Conservation (phyloP, 2,113 vertebrate species). For the Falco punctatus region DNA sequence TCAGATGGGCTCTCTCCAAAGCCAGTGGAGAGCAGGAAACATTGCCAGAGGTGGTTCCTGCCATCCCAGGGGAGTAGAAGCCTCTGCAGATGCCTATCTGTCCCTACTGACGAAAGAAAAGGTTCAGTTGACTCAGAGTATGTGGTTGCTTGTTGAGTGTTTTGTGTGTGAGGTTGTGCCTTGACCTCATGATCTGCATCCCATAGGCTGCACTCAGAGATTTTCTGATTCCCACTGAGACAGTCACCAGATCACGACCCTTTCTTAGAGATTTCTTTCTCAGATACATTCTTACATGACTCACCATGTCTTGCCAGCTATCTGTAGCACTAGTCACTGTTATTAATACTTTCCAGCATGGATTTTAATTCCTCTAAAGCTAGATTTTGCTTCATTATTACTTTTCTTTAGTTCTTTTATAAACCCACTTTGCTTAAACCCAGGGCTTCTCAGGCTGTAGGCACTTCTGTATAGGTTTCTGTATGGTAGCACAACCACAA, state of each 20-base stretch:
- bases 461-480: background rate
- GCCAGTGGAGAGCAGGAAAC: background rate
- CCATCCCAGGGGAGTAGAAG: background rate
- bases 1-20: background rate
- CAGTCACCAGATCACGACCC: background rate
- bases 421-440: background rate
- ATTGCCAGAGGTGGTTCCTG: background rate
- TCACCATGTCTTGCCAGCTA: background rate
- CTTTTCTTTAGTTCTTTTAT: background rate
- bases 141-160: background rate
- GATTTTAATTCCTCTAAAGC: background rate
- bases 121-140: background rate
- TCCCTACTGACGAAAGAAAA: background rate
- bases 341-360: background rate
- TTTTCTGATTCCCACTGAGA: background rate
- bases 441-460: background rate
- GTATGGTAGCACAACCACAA: background rate
- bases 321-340: background rate
- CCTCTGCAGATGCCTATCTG: background rate
- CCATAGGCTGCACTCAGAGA: background rate
- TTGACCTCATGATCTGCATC: background rate
- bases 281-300: background rate
- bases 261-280: background rate
- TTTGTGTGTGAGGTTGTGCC: rapidly evolving
- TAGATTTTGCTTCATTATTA: background rate